Base-by-base conservation (phyloP, 1,140 invertebrate species). In the Trachymyrmex septentrionalis region DNA sequence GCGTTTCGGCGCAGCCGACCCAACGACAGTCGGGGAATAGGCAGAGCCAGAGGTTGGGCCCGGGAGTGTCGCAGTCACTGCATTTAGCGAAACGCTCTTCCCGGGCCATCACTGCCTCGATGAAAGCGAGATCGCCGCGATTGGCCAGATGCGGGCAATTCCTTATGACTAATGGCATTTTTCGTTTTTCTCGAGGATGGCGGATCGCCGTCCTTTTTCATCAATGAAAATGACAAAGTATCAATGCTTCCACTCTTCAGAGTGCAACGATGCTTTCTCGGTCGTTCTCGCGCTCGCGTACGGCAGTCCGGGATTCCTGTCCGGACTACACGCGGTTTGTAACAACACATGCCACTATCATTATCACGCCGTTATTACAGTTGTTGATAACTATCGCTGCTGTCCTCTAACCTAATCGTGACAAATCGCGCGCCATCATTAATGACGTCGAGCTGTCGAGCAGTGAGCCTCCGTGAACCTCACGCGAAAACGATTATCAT, bases 31-130 rank as follows among this genome's bases (percentile, higher is more conserved):
- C 96, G 53, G 96, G 96, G 87, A 97, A 96, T 38, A 99, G 94
- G 92, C 98, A 99, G 30, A 98, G 96, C 98, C 98, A 98, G 48
- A 99, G 95, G 93, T 98, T 97, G 14, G 97, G 97, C 0, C 97
- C 97, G 16, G 93, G 88, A 21, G 91, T 92, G 61, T 94, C 92
- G 85, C 95, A 95, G 34, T 94, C 94, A 57, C 87, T 91, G 80
- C 95, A 95, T 87, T 95, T 95, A 48, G 66, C 84, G 64, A 93
- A 95, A 76, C 88, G 93, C 50, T 93, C 93, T 72, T 94, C 93
- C n/a, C 92, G 90, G 3, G 86, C 59, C 3, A 94, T 85, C 6
- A 94, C 90, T 3, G 92, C 86, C 85, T 95, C 93, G 50, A 94
- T 92, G 38, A 94, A 91, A 6, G 90, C 72, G 30, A 95, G 87